phyloP scores from a whole-genome alignment of 2,113 vertebrate genomes.

The Ia io region DNA sequence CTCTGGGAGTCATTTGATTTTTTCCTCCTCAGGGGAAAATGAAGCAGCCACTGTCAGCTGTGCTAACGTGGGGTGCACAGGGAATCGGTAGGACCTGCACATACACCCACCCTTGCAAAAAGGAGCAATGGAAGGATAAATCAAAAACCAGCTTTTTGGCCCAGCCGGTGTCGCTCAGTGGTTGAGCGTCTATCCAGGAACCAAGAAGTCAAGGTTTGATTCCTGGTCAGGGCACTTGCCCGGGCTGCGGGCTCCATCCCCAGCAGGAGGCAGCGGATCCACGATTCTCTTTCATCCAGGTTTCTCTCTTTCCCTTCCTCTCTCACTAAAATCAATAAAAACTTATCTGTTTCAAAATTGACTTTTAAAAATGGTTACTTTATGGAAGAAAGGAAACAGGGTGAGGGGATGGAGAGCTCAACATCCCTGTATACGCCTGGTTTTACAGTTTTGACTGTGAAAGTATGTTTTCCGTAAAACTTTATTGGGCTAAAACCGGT shows the following conservation, averaged over 20 bases:
- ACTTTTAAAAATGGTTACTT: background rate
- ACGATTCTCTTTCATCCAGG: background rate
- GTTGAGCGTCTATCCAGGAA: background rate
- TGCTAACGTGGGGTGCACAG: background rate
- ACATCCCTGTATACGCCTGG: background rate
- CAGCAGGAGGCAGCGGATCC: background rate
- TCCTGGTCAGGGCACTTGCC: background rate
- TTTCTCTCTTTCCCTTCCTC: background rate
- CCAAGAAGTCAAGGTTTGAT: background rate
- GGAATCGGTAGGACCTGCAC: accelerated
- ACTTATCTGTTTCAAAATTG: background rate
- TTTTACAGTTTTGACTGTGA: background rate
- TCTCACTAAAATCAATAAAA: background rate
- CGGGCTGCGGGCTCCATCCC: background rate
- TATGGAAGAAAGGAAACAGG: background rate
- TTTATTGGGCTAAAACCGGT: too few species aligned
- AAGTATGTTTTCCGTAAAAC: background rate
- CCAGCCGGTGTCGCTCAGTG: background rate
- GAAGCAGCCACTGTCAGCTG: background rate
- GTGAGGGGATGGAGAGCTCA: background rate
- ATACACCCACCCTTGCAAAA: background rate
- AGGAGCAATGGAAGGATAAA: background rate
- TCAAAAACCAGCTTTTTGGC: background rate
- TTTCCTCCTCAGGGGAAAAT: background rate
- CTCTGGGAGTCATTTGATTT: background rate